A percentile compares a stretch with the other conserved stretches of the same genome.
Evolutionary conservation across 1,140 invertebrate species (phyloP).

Genomic region (Solenopsis fugax): DNA sequence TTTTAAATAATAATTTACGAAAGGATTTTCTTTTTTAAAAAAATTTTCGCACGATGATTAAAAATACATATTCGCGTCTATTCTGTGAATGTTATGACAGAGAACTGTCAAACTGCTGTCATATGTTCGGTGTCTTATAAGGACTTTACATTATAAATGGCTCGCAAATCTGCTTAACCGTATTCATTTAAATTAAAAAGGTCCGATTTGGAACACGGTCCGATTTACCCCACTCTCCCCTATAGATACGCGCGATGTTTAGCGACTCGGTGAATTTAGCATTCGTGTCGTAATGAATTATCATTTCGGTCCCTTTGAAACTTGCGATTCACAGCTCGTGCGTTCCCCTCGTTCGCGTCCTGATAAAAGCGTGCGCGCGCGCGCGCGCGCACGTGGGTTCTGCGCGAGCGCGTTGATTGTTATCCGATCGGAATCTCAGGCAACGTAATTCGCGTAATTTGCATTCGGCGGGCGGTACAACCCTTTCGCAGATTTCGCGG

Average conservation of each 20-base stretch:
- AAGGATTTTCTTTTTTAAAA: no score
- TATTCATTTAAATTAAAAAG: no score
- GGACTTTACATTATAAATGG: no score
- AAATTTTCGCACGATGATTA: no score
- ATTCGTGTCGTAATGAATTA: not conserved
- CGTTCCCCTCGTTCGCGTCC: not conserved
- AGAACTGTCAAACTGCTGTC: no score
- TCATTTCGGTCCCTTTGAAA: not conserved
- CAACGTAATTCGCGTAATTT: conserved; percentile 53
- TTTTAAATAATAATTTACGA: no score
- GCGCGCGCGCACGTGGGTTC: not conserved
- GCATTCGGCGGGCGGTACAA: conserved; percentile 40
- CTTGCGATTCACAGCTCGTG: conserved; percentile 11
- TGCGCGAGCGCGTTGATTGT: conserved; percentile 35
- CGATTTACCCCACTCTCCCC: no score
- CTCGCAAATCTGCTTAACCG: no score
- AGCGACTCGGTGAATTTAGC: not conserved
- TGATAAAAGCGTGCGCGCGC: conserved; percentile 14
- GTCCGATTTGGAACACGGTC: no score
- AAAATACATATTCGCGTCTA: no score
- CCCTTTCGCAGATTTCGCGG: conserved; percentile 51
- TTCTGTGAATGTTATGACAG: no score
- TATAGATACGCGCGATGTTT: not conserved
- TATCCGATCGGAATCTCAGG: conserved; percentile 13
- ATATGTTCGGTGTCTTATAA: no score